Evolutionary conservation across 2,113 vertebrate genomes (phyloP), one percentile per base, ranked within the genome.

Genomic region (Andinoacara biseriatus): DNA sequence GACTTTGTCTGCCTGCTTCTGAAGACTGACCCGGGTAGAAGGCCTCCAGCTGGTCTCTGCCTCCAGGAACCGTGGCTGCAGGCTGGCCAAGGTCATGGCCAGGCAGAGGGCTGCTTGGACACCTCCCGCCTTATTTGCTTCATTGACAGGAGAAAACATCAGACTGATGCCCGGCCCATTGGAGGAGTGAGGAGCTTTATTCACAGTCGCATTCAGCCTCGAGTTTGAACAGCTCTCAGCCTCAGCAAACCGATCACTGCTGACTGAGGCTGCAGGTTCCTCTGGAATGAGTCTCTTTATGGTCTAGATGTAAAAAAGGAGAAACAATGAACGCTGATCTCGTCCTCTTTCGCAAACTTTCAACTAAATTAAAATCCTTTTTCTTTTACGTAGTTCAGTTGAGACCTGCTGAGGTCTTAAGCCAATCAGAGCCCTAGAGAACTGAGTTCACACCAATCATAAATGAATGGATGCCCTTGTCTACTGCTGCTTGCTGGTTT

Each of bases 141-240:
- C 95, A 97, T 99, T 74, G 98, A 99, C 95, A 94, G 98, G 92
- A 97, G 98, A 94, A 99, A 98, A 95, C 97, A 99, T 95, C 98
- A 99, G 96, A 99, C 99, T 58, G 98, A 99, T 54, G 94, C 95
- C 89, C 97, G 97, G 93, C 97, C 98, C 86, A 96, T 99, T 87
- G 96, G 97, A 92, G 98, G 97, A 92, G 95, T 99, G 86, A 95
- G 96, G 94, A 96, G 96, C 94, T 98, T 99, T 93, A 92, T 99
- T 90, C 98, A 97, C 86, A 97, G 96, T 95, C 97, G 97, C 92
- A 97, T 99, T 79, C 95, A 97, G 95, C 96, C 97, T 88, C 92
- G 94, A 93, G 96, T 96, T 82, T 98, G 88, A 95, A 15, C 40
- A 13, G 18, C 31, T 65, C 61, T 54, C 38, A 15, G 9, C 24